These are phyloP conservation scores for Eupsittula cactorum DNA, from an alignment of 2,113 vertebrate species.

Conservation along the genomic window DNA sequence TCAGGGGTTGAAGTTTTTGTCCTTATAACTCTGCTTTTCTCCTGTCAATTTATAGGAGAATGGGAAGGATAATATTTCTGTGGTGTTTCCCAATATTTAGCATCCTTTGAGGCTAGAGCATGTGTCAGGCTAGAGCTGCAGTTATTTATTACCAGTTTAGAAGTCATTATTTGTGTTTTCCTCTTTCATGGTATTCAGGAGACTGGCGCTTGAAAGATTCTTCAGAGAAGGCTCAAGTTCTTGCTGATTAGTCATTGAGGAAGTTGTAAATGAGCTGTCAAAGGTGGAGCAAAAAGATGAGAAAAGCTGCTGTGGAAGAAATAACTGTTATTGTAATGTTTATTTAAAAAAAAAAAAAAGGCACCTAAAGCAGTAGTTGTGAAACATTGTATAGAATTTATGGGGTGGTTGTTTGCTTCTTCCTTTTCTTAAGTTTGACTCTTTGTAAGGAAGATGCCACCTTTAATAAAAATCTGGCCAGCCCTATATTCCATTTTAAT, in stretches of 20 bases:
- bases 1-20: neutral
- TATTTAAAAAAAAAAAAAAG: neutral
- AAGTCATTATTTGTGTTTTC: constrained; percentile 58
- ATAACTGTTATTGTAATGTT: neutral
- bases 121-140: constrained; percentile 21
- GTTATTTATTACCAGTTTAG: constrained; percentile 55
- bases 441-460: neutral
- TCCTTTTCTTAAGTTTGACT: neutral
- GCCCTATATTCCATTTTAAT: neutral
- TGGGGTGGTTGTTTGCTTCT: neutral
- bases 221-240: constrained; percentile 26
- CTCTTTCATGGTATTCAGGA: neutral
- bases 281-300: neutral
- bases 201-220: constrained; percentile 46
- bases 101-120: constrained; percentile 1
- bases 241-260: constrained; percentile 39
- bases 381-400: neutral
- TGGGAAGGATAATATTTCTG: constrained; percentile 47
- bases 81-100: neutral
- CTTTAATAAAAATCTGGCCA: neutral
- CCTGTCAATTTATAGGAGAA: constrained; percentile 1
- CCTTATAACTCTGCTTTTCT: neutral
- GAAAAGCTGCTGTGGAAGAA: neutral
- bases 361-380: neutral
- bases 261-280: constrained; percentile 49